These are phyloP conservation scores for Drosophila quinaria DNA, from an alignment of 2,888 invertebrate species.

Conservation along the genomic window DNA sequence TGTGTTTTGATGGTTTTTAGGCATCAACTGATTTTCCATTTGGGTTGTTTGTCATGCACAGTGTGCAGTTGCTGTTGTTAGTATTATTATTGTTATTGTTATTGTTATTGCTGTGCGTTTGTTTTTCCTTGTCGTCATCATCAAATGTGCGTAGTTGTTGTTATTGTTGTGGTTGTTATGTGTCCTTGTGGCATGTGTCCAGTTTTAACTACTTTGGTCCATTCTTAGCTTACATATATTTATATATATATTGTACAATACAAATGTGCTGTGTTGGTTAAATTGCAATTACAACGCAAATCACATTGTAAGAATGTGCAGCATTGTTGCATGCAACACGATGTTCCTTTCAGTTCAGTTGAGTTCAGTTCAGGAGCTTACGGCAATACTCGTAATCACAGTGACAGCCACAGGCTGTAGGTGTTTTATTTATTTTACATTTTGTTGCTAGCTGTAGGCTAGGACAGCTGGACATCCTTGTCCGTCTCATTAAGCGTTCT, in stretches of 20 bases:
- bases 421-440: conserved; percentile 69
- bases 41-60: conserved; percentile 75
- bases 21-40: conserved; percentile 79
- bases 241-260: not conserved
- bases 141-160: conserved; percentile 30
- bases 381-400: conserved; percentile 34
- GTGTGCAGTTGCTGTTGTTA: conserved; percentile 23
- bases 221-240: conserved; percentile 26
- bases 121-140: conserved; percentile 57
- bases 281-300: conserved; percentile 77
- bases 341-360: conserved; percentile 11
- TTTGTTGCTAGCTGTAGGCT: conserved; percentile 16
- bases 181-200: conserved; percentile 53
- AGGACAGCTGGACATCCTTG: conserved; percentile 11
- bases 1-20: conserved; percentile 57
- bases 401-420: conserved; percentile 35
- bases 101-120: conserved; percentile 35
- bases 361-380: conserved; percentile 18
- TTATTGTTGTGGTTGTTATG: conserved; percentile 14
- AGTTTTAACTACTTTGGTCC: conserved; percentile 18
- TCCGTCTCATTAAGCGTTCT: conserved; percentile 65
- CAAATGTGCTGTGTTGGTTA: conserved; percentile 67
- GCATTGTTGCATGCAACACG: conserved; percentile 47
- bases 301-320: conserved; percentile 51
- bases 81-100: conserved; percentile 28